A percentile compares a stretch with the other conserved stretches of the same genome.
These are phyloP conservation scores for Urocitellus parryii DNA, from an alignment of 2,113 vertebrate genomes.

Conservation along the genomic window DNA sequence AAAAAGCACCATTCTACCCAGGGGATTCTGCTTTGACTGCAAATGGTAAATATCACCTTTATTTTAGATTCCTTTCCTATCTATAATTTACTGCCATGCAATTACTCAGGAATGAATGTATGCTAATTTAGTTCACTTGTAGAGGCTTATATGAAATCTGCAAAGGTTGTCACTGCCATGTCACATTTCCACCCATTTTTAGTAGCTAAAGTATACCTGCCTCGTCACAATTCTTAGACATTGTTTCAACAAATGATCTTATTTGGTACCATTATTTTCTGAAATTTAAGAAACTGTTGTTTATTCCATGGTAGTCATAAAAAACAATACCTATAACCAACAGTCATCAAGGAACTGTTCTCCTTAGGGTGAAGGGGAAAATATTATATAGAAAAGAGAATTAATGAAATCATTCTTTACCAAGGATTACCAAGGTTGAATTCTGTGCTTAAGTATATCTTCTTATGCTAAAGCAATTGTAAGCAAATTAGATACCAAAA, in stretches of 20 bases:
- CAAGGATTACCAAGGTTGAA: background rate
- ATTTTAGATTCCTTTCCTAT: slow-evolving; percentile 39
- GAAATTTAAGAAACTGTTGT: background rate
- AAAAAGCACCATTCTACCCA: background rate
- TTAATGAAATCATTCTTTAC: slow-evolving; percentile 28
- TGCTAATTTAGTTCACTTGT: slow-evolving; percentile 22
- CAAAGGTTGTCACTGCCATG: background rate
- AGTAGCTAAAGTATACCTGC: background rate
- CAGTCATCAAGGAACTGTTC: background rate
- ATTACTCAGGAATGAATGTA: background rate
- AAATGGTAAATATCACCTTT: slow-evolving; percentile 32
- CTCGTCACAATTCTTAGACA: background rate
- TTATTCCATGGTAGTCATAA: background rate
- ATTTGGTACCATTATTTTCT: slow-evolving; percentile 47
- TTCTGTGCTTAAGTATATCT: slow-evolving; percentile 26
- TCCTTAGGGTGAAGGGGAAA: background rate
- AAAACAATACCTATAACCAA: background rate
- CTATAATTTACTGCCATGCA: background rate
- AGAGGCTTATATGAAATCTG: slow-evolving; percentile 4
- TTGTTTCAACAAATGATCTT: background rate
- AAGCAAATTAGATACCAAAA: slow-evolving; percentile 39
- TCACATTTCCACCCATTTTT: slow-evolving; percentile 24
- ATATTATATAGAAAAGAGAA: slow-evolving; percentile 55
- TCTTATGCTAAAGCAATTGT: background rate
- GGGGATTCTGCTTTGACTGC: background rate